Evolutionary conservation across 1,140 invertebrate species (phyloP), one percentile per base, ranked within the genome.

Genomic region (Achroia grisella): DNA sequence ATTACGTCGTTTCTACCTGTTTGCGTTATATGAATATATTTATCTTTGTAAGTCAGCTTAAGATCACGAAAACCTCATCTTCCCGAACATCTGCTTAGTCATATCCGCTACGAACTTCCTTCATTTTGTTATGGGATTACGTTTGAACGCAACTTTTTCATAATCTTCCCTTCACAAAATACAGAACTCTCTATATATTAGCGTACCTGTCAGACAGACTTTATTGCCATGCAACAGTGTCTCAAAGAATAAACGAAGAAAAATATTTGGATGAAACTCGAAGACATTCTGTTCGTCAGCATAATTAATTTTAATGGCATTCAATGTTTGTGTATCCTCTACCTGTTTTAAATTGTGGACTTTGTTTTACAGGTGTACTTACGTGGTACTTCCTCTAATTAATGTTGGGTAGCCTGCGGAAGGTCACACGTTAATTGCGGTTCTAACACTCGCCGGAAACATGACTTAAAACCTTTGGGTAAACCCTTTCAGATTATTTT

Each of bases 341-440:
- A 23, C 17, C 17, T 23, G 17, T 23, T 23, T 23, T 23, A 23
- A 23, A 23, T 6, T 23, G 17, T 6, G 17, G 6, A 23, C 17
- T 23, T 23, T 23, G 17, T 23, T 23, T 36, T 15, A 8, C 15
- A 15, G 13, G 10, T 31, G 10, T 12, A 41, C 30, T 12, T 12
- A 31, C 33, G 40, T 32, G 34, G 34, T 43, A 41, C 39, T 32
- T 31, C 14, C 39, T 52, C 44, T 49, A 57, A 57, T 57, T 52
- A 57, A 44, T 49, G 39, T 42, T 27, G 41, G 35, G 37, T 29
- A 14, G 35, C 41, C 39, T 15, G 23, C 44, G 45, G 34, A 47
- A 44, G 50, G 35, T 52, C 41, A 23, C 48, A 44, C 45, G 44
- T 52, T 50, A 58, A 58, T 58, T 58, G 56, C 44, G 50, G 56